Evolutionary conservation across 2,113 vertebrate species (phyloP).

Genomic region (Oncorhynchus masou): DNA sequence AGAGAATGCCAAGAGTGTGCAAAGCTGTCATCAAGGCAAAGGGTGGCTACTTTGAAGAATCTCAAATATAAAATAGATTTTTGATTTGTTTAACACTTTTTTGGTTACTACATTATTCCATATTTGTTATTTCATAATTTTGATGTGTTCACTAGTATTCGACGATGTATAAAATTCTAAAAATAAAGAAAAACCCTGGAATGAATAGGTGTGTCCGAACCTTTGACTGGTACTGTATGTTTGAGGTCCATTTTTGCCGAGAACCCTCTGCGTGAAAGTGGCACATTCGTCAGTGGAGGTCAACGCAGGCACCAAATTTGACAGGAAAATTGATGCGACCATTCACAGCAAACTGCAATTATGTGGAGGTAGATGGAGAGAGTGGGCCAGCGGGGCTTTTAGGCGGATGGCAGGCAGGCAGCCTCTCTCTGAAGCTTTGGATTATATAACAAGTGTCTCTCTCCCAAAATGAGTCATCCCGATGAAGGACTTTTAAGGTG

Average conservation of each 20-base stretch:
- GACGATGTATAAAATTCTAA: too few species aligned
- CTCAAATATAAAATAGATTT: too few species aligned
- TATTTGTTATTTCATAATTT: too few species aligned
- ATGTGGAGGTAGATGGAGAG: constrained; percentile 25
- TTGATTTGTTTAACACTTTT: too few species aligned
- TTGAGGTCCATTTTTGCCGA: neutral
- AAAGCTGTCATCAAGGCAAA: too few species aligned
- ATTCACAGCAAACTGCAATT: constrained; percentile 16
- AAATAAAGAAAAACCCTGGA: too few species aligned
- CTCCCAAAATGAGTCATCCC: constrained; percentile 62
- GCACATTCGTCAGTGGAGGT: neutral
- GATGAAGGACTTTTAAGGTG: constrained; percentile 52
- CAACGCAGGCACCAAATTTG: neutral
- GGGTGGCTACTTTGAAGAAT: too few species aligned
- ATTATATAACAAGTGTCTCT: constrained; percentile 60
- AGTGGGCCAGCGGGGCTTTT: constrained; percentile 40
- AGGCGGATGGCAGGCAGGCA: neutral
- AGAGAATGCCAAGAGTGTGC: too few species aligned
- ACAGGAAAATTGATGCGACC: constrained; percentile 17
- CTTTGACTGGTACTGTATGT: neutral
- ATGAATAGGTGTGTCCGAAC: too few species aligned
- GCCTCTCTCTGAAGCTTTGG: constrained; percentile 35
- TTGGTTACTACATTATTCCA: too few species aligned
- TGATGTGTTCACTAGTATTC: too few species aligned
- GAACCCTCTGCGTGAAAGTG: neutral